Evolutionary conservation across 2,888 invertebrate genomes (phyloP), one percentile per base, ranked within the genome.

Genomic region (Heliconius charithonia): DNA sequence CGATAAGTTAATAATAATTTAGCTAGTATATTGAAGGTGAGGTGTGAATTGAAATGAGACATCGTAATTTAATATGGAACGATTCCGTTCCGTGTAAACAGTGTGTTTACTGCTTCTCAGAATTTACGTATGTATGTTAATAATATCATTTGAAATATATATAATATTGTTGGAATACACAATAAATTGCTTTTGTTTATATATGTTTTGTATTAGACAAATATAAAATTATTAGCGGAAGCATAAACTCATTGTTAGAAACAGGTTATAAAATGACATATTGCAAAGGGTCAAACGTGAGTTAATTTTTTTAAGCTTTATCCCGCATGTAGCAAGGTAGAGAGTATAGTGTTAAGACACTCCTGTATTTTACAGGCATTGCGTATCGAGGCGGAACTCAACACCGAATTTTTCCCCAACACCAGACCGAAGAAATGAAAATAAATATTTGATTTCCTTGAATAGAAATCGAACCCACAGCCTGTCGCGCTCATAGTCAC

Each of bases 11-110:
- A 86, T 89, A 87, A 87, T 88, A 87, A 87, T 87, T 83, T 85
- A 81, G 82, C 83, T 85, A 86, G 86, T 84, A 86, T 87, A 85
- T 86, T 86, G 80, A 84, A 84, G 81, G 78, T 83, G 83, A 87
- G 85, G 86, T 87, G 87, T 86, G 87, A 89, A 90, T 89, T 83
- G 86, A 80, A 85, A 89, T 88, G 85, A 86, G 86, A 86, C 83
- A 84, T 86, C 81, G 84, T 84, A 84, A 87, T 83, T 86, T 87
- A 85, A 85, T 86, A 84, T 85, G 81, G 82, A 83, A 82, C 83
- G 81, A 81, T 83, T 81, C 78, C 78, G 80, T 76, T 79, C 78
- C 76, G 76, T 79, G 83, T 82, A 78, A 72, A 81, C 81, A 77
- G 70, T 77, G 63, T 56, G n/a, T 67, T 63, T 76, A 63, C 73